Base-by-base conservation (phyloP, 2,888 invertebrate species). In the Shargacucullia verbasci region DNA sequence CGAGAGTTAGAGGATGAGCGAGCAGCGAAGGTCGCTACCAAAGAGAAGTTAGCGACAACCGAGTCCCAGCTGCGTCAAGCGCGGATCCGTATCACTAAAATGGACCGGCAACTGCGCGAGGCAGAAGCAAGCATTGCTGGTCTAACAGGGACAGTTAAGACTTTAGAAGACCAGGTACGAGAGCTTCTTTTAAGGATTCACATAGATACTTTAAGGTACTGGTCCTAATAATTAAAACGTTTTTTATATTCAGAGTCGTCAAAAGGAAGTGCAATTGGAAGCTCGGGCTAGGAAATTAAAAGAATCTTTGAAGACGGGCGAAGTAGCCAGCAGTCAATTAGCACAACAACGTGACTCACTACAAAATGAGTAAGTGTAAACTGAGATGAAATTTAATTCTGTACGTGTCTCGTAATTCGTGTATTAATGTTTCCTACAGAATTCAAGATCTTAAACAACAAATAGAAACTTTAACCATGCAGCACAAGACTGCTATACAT, bases 91-190 rank as follows among this genome's bases (percentile, higher is more conserved):
- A 80, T 94, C 12, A 61, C 78, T 20, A 92, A 94, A 79, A 91
- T 94, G 92, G 93, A 94, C 47, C 84, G 88, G 3, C 94, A 94
- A 64, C 76, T 94, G 29, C 86, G 89, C 7, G 94, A 94, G 70
- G 84, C 94, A 3, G 94, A 94, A 69, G 88, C 91, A 11, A 93
- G 89, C 64, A 92, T 94, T 54, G 67, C 88, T 20, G 85, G 86
- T 64, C 88, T 94, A 47, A 92, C 93, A 0, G 83, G 86, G 49
- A 90, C 90, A 40, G 92, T 93, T 1, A 94, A 94, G 64, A 63
- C 83, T 57, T 76, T 92, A 35, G 94, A 94, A 82, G 93, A 94
- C 58, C 92, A 94, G 88, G 94, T 92, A 31, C 31, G 4, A 9
- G 41, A 11, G 11, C n/a, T 15, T 13, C 14, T 33, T 27, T 15